Percentiles rank a stretch among this genome's conserved stretches.
These are phyloP conservation scores for Aramus guarauna DNA, from an alignment of 2,113 vertebrate species.

Conservation along the genomic window DNA sequence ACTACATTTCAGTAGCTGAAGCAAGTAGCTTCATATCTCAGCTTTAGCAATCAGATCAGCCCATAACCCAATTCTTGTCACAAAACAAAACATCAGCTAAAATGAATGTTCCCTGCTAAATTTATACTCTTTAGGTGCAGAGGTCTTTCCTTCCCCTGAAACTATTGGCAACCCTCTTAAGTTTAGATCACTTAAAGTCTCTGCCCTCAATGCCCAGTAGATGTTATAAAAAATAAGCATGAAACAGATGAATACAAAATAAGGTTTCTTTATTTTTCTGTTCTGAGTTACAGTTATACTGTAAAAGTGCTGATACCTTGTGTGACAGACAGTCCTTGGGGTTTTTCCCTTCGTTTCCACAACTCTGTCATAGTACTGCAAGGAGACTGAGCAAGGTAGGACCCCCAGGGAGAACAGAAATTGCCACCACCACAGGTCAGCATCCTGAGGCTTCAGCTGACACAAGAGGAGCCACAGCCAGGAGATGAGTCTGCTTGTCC, in stretches of 20 bases:
- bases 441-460: background rate
- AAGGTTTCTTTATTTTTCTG: background rate
- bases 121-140: background rate
- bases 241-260: background rate
- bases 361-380: background rate
- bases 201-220: background rate
- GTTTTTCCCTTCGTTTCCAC: background rate
- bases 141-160: background rate
- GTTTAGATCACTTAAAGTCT: background rate
- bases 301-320: background rate
- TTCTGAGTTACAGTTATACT: background rate
- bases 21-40: background rate
- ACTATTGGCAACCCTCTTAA: background rate
- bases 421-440: accelerated
- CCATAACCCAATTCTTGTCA: background rate
- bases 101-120: background rate
- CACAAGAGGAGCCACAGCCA: background rate
- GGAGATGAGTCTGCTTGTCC: background rate
- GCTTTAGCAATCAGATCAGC: background rate
- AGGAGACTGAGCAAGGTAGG: background rate
- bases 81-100: background rate
- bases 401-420: background rate
- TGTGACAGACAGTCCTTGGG: background rate
- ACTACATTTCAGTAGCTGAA: background rate
- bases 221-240: background rate